A percentile compares a stretch with the other conserved stretches of the same genome.
phyloP scores from a whole-genome alignment of 2,888 invertebrate species.

The Auanema freiburgensis region DNA sequence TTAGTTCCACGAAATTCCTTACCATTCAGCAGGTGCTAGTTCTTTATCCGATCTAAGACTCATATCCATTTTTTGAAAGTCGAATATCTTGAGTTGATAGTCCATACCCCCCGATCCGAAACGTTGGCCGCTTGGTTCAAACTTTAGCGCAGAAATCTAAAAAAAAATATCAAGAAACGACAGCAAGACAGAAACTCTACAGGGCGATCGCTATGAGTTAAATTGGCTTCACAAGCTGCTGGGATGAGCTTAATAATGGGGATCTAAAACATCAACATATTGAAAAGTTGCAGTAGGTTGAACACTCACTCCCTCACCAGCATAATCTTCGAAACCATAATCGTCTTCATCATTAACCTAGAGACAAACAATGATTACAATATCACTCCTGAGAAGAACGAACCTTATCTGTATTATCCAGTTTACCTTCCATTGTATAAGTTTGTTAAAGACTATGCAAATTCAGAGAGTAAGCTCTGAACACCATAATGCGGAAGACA shows the following conservation, averaged over 20 bases:
- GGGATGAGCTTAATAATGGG: constrained; percentile 68
- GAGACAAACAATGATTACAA: neutral
- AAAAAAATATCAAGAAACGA: neutral
- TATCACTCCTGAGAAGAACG: neutral
- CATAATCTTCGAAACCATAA: constrained; percentile 57
- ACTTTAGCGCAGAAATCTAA: constrained; percentile 77
- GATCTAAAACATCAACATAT: constrained; percentile 53
- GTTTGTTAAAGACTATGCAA: too few relatives aligned
- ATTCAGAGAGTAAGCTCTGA: too few relatives aligned
- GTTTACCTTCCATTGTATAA: too few relatives aligned
- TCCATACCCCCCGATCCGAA: constrained; percentile 88
- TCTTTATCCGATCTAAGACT: constrained; percentile 70
- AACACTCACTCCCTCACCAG: constrained; percentile 24
- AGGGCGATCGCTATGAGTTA: constrained; percentile 87
- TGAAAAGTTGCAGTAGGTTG: neutral
- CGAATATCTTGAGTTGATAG: constrained; percentile 89
- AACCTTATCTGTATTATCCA: neutral
- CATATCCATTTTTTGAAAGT: constrained; percentile 95
- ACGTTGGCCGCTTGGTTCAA: constrained; percentile 91
- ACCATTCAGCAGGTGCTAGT: constrained; percentile 55
- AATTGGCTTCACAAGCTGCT: constrained; percentile 72
- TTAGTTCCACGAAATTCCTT: constrained; percentile 15
- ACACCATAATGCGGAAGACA: too few relatives aligned
- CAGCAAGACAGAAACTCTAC: too few relatives aligned
- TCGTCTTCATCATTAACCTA: constrained; percentile 57